Conservation (phyloP, 1,140 invertebrate genomes). For the Drosophila ercepeae region DNA sequence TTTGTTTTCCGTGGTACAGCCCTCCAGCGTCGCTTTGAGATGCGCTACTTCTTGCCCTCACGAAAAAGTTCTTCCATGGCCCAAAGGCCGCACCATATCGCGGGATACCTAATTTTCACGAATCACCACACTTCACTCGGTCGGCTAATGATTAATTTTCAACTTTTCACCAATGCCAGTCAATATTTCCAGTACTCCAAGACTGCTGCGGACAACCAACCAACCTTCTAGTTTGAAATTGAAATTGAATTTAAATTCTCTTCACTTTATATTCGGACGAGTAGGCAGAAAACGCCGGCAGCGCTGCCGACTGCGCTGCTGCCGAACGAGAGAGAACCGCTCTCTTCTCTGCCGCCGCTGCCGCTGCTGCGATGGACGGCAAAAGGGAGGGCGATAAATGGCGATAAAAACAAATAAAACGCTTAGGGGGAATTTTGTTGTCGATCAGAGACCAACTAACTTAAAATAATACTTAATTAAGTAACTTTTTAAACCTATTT, state of each 20-base stretch:
- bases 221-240: constrained; percentile 66
- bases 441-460: constrained; percentile 44
- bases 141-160: not conserved
- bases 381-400: constrained; percentile 52
- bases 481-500: too few relatives aligned
- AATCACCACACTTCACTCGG: not conserved
- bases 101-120: not conserved
- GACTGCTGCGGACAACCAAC: constrained; percentile 46
- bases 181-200: not conserved
- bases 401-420: constrained; percentile 74
- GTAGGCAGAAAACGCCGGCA: constrained; percentile 26
- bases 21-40: constrained; percentile 5
- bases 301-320: constrained; percentile 20
- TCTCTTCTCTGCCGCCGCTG: constrained; percentile 5
- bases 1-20: constrained; percentile 35
- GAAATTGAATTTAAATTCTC: constrained; percentile 4
- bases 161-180: not conserved
- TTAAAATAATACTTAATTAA: not conserved
- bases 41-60: not conserved
- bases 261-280: constrained; percentile 6
- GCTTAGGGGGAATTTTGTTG: constrained; percentile 36
- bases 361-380: constrained; percentile 2
- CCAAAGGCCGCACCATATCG: not conserved
- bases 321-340: constrained; percentile 20
- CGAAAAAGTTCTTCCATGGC: not conserved